Conservation (phyloP, 2,797 vertebrate genomes). For the Micropoecilia bifurca region DNA sequence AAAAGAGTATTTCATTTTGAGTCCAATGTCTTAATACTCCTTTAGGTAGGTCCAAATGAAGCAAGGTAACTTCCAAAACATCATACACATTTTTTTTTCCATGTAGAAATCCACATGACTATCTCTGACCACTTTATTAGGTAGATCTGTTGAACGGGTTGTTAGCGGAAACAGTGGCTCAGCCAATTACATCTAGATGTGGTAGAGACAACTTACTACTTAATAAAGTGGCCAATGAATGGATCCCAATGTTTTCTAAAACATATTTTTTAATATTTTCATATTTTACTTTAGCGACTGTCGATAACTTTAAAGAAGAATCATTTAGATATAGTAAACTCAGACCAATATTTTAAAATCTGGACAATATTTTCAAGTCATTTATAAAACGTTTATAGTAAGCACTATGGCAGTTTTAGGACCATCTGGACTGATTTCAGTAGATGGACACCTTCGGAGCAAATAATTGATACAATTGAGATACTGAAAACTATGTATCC, state of each 20-base stretch:
- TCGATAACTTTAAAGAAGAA: constrained; percentile 20
- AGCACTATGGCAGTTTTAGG: not conserved
- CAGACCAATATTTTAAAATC: constrained; percentile 21
- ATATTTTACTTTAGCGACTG: not conserved
- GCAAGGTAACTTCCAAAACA: constrained; percentile 8
- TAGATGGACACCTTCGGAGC: constrained; percentile 41
- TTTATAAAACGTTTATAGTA: constrained; percentile 23
- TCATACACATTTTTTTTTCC: constrained; percentile 3
- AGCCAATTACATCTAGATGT: not conserved
- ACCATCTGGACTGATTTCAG: constrained; percentile 25
- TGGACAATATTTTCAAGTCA: constrained; percentile 14
- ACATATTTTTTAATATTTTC: not conserved
- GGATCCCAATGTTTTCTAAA: not conserved
- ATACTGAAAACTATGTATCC: constrained; percentile 50
- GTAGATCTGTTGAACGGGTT: not conserved
- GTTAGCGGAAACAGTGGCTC: not conserved
- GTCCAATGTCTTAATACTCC: constrained; percentile 9
- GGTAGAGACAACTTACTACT: not conserved
- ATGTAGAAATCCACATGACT: not conserved
- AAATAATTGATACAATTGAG: constrained; percentile 36
- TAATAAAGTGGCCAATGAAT: not conserved
- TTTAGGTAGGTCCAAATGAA: constrained; percentile 1
- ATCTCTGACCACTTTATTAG: not conserved
- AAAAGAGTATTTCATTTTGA: constrained; percentile 15
- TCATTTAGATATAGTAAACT: constrained; percentile 13